phyloP scores from a whole-genome alignment of 2,888 invertebrate genomes.

The Tuta absoluta region DNA sequence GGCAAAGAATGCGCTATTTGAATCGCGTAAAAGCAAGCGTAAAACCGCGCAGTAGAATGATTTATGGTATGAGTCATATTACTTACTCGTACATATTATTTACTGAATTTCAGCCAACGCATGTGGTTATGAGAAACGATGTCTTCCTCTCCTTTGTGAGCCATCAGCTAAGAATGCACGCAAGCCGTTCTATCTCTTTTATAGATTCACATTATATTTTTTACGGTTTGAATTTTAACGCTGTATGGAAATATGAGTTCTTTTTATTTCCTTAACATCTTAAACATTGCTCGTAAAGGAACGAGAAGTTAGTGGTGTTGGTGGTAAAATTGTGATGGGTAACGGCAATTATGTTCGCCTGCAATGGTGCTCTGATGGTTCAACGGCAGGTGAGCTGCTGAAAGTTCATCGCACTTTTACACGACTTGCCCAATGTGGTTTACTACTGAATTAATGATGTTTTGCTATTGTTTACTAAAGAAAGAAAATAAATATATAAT shows the following conservation, averaged over 20 bases:
- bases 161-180: constrained; percentile 13
- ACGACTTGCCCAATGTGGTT: constrained; percentile 43
- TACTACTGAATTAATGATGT: background rate
- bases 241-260: constrained; percentile 1
- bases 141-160: constrained; percentile 24
- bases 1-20: background rate
- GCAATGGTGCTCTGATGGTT: constrained; percentile 41
- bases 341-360: constrained; percentile 25
- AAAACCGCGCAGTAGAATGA: constrained; percentile 17
- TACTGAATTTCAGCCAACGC: constrained; percentile 21
- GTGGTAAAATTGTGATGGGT: constrained; percentile 21
- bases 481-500: background rate
- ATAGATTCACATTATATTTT: constrained; percentile 2
- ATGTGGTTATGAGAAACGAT: constrained; percentile 17
- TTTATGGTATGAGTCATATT: constrained; percentile 13
- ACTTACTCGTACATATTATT: constrained; percentile 12
- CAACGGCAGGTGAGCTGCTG: constrained; percentile 40
- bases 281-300: constrained; percentile 9
- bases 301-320: constrained; percentile 13
- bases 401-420: constrained; percentile 52
- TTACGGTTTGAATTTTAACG: constrained; percentile 13
- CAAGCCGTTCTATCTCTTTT: background rate
- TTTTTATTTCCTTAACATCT: background rate
- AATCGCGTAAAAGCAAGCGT: constrained; percentile 7
- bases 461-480: constrained; percentile 3